Evolutionary conservation across 2,888 invertebrate genomes (phyloP).

Genomic region (Crioceris asparagi): DNA sequence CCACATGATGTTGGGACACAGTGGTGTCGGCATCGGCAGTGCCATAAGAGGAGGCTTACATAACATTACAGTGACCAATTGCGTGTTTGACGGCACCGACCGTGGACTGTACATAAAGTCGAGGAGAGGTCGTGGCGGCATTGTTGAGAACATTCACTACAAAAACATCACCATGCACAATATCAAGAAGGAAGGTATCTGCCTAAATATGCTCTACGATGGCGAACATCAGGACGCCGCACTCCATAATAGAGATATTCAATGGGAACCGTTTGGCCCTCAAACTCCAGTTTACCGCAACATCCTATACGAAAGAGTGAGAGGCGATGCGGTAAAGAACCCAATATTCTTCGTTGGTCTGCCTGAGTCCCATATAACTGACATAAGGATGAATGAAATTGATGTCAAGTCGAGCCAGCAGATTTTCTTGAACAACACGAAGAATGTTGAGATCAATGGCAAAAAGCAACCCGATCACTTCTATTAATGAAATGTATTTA

Average conservation of each 20-base stretch:
- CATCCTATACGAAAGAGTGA: background rate
- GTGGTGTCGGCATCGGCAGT: conserved; percentile 1
- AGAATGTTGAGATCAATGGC: conserved; percentile 1
- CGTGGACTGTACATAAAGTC: conserved; percentile 1
- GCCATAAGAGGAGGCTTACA: background rate
- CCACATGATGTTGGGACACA: background rate
- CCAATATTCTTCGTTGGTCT: background rate
- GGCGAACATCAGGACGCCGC: background rate
- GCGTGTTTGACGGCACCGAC: background rate
- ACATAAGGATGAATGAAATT: background rate
- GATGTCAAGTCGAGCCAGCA: background rate
- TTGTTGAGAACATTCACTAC: conserved; percentile 1
- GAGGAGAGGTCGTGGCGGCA: background rate
- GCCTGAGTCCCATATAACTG: background rate
- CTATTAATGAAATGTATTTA: too few relatives aligned
- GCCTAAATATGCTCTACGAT: background rate
- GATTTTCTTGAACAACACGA: background rate
- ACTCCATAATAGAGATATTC: background rate
- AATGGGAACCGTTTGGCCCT: background rate
- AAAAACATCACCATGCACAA: background rate
- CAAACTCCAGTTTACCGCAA: background rate
- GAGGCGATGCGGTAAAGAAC: background rate
- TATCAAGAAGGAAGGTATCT: background rate
- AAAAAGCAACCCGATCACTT: too few relatives aligned
- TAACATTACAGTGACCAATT: background rate